Conservation (phyloP, 2,113 vertebrate species). For the Bos javanicus region DNA sequence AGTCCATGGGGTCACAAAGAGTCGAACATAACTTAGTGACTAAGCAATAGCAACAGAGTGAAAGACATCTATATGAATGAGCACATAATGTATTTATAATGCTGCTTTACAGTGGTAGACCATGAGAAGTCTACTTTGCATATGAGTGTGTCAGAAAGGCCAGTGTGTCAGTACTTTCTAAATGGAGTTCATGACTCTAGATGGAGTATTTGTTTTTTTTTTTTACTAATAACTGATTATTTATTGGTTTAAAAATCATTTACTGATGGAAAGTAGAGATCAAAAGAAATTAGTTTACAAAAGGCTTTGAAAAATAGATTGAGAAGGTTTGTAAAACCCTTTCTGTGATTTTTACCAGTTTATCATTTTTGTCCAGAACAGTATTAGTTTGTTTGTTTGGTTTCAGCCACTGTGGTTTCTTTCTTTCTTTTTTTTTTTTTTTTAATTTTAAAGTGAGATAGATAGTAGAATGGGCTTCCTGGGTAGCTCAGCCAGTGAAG, state of each 20-base stretch:
- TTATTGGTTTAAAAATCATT: constrained; percentile 82
- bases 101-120: background rate
- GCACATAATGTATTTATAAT: background rate
- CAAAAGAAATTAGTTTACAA: constrained; percentile 82
- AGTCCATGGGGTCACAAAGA: background rate
- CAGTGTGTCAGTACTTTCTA: background rate
- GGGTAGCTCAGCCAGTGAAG: background rate
- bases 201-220: background rate
- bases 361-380: constrained; percentile 75
- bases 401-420: background rate
- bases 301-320: constrained; percentile 81
- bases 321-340: constrained; percentile 75
- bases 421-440: too few relatives aligned
- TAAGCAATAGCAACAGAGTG: background rate
- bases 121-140: background rate
- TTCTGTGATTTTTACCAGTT: constrained; percentile 76
- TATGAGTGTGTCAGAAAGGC: background rate
- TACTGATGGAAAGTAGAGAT: constrained; percentile 79
- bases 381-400: constrained; percentile 30
- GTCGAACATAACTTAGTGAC: background rate
- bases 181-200: background rate
- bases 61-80: background rate
- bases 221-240: constrained; percentile 81
- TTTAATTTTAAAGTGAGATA: background rate
- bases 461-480: background rate